Evolutionary conservation across 2,888 invertebrate genomes (phyloP).

Genomic region (Gerris lacustris): DNA sequence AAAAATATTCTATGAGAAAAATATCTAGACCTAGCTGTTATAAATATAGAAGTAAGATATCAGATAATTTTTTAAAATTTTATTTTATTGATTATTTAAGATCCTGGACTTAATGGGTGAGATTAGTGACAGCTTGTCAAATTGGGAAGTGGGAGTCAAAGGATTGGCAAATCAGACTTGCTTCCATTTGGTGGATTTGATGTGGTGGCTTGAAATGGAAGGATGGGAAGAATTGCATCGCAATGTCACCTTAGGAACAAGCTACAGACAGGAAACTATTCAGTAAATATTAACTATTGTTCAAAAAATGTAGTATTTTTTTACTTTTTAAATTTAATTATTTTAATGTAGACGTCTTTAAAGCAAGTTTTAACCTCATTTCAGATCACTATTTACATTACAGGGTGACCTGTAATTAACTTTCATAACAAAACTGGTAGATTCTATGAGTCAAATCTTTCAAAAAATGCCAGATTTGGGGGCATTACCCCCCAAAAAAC

Average conservation of each 20-base stretch:
- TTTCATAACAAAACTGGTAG: no score
- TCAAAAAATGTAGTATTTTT: neutral
- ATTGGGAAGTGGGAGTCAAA: constrained; percentile 31
- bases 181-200: constrained; percentile 37
- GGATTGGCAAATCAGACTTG: constrained; percentile 39
- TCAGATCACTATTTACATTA: no score
- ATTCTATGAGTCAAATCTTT: no score
- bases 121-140: constrained; percentile 29
- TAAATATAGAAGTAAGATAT: no score
- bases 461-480: no score
- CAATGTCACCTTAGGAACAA: constrained; percentile 44
- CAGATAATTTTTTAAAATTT: no score
- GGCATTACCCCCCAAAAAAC: no score
- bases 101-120: constrained; percentile 28
- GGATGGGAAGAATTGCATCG: constrained; percentile 37
- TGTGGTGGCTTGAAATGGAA: constrained; percentile 36
- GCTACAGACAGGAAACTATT: constrained; percentile 60
- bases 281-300: constrained; percentile 34
- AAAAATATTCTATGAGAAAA: no score
- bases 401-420: no score
- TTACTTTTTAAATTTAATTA: neutral
- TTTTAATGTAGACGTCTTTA: constrained; percentile 6
- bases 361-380: constrained; percentile 6
- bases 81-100: constrained; percentile 19
- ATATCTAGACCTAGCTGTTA: no score